Conservation (phyloP, 2,113 vertebrate genomes). For the Cariama cristata region DNA sequence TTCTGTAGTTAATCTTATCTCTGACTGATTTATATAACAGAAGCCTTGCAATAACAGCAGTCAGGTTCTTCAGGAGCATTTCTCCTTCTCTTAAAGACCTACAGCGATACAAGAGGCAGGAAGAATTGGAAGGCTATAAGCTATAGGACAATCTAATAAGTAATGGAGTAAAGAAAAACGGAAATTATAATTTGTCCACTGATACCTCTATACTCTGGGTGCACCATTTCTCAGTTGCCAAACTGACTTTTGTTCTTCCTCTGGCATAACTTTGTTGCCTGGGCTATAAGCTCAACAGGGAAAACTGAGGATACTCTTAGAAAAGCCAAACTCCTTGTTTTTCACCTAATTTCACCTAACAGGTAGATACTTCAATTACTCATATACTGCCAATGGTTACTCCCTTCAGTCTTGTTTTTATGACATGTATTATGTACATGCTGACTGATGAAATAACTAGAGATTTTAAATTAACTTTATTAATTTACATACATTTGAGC, state of each 20-base stretch:
- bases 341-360: neutral
- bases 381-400: neutral
- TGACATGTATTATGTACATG: rapidly evolving
- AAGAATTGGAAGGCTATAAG: neutral
- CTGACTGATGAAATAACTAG: neutral
- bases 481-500: neutral
- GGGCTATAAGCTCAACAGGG: neutral
- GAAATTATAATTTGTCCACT: neutral
- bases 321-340: neutral
- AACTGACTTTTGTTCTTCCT: neutral
- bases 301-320: neutral
- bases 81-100: neutral
- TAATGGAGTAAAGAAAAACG: neutral
- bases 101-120: neutral
- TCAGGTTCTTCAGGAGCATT: neutral
- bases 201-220: neutral
- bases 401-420: neutral
- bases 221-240: neutral
- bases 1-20: neutral
- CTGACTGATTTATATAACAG: neutral
- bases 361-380: neutral
- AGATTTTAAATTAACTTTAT: neutral
- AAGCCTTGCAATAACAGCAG: neutral
- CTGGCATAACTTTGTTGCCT: neutral
- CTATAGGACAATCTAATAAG: neutral